phyloP scores from a whole-genome alignment of 2,797 vertebrate genomes.

The Spinus pinus region DNA sequence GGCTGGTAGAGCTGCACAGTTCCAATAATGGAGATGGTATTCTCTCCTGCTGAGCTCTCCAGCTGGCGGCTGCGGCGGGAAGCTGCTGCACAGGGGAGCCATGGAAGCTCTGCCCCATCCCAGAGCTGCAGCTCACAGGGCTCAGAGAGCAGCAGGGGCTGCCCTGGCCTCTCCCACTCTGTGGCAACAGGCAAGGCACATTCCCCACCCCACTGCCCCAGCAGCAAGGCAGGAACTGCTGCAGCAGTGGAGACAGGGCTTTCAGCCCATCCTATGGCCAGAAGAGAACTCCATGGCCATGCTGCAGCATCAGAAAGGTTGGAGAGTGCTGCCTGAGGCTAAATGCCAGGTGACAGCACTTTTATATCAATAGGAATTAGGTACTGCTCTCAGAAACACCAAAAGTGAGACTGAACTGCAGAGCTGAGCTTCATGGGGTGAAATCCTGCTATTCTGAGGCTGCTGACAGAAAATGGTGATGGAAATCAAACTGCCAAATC shows the following conservation, averaged over 20 bases:
- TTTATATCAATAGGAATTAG: not conserved
- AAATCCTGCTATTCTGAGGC: not conserved
- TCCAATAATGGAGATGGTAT: slow-evolving; percentile 71
- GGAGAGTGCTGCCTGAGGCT: not conserved
- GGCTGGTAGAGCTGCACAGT: slow-evolving; percentile 48
- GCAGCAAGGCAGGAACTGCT: not conserved
- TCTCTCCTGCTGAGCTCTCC: slow-evolving; percentile 39
- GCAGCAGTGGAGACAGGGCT: not conserved
- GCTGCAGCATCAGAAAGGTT: not conserved
- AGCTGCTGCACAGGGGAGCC: not conserved
- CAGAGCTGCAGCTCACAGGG: not conserved
- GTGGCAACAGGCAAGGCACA: rapidly evolving
- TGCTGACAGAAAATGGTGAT: not conserved
- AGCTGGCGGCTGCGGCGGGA: not conserved
- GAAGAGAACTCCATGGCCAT: not conserved
- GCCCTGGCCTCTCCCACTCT: rapidly evolving
- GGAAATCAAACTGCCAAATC: not conserved
- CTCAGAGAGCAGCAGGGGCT: not conserved
- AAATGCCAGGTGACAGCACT: not conserved
- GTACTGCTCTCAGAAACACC: not conserved
- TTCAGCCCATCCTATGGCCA: not conserved
- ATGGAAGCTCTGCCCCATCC: not conserved
- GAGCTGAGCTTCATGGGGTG: not conserved
- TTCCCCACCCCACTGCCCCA: not conserved
- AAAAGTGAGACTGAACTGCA: not conserved